phyloP scores from a whole-genome alignment of 2,888 invertebrate species.

The Eurois occulta region DNA sequence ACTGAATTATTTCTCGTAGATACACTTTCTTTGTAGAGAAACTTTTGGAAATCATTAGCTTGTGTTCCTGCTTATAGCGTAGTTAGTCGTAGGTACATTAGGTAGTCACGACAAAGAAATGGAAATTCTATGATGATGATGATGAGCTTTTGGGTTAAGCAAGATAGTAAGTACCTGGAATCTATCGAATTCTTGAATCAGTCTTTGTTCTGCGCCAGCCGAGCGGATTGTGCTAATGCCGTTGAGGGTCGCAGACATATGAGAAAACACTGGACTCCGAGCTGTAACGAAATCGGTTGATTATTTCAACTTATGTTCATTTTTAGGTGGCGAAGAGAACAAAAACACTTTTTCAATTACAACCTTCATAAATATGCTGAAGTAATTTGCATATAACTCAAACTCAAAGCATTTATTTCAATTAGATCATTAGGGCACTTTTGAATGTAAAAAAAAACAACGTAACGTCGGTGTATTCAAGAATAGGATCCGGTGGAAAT shows the following conservation, averaged over 20 bases:
- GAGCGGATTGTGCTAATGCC: conserved; percentile 97
- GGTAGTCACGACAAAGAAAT: neutral
- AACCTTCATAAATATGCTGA: neutral
- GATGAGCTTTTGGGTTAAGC: neutral
- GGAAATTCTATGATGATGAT: neutral
- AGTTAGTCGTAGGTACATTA: neutral
- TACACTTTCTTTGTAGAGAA: too few species aligned
- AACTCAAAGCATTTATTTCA: too few species aligned
- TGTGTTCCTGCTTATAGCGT: too few species aligned
- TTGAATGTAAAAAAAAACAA: too few species aligned
- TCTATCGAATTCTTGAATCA: conserved; percentile 94
- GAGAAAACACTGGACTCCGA: conserved; percentile 97
- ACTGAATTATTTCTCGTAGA: too few species aligned
- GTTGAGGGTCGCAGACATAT: conserved; percentile 95
- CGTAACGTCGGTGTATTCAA: neutral
- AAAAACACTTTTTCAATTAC: neutral
- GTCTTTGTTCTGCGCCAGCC: conserved; percentile 93
- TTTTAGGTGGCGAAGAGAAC: neutral
- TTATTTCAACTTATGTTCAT: neutral
- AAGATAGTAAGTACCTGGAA: conserved; percentile 90
- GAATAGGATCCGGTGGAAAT: conserved; percentile 3
- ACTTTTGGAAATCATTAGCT: too few species aligned
- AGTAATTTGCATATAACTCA: neutral
- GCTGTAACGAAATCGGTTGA: conserved; percentile 86
- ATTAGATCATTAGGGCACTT: too few species aligned